Percentiles rank a stretch among this genome's conserved stretches.
Evolutionary conservation across 2,888 invertebrate genomes (phyloP).

Genomic region (Amblyjoppa proteus): DNA sequence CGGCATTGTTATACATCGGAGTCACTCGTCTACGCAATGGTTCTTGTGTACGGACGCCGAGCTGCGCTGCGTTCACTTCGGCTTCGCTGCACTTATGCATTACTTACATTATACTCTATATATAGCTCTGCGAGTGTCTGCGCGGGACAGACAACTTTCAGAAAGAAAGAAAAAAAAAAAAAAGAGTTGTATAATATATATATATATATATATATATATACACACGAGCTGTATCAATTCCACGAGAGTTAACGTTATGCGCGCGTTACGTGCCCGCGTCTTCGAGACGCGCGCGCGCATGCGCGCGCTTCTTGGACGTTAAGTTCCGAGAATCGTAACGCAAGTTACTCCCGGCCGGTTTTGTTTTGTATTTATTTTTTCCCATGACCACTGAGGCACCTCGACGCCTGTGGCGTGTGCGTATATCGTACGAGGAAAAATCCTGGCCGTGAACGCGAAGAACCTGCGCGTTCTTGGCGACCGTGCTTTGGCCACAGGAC

Average conservation of each 20-base stretch:
- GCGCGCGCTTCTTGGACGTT: conserved; percentile 13
- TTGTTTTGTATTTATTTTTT: conserved; percentile 22
- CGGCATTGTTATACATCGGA: conserved; percentile 47
- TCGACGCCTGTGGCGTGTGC: conserved; percentile 10
- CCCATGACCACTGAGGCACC: conserved; percentile 41
- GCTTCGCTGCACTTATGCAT: background rate
- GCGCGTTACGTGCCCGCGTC: conserved; percentile 50
- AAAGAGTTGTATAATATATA: background rate
- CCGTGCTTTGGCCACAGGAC: conserved; percentile 33
- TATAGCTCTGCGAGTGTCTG: background rate
- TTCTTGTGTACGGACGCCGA: conserved; percentile 13
- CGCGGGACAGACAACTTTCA: background rate
- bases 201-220: background rate
- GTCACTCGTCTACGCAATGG: background rate
- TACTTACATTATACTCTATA: background rate
- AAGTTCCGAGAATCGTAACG: conserved; percentile 54
- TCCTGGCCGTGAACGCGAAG: conserved; percentile 4
- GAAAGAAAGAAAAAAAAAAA: background rate
- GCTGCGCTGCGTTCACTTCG: background rate
- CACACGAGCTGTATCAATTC: background rate
- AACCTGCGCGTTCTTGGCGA: conserved; percentile 11
- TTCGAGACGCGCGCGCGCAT: conserved; percentile 47
- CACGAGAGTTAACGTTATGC: conserved; percentile 55
- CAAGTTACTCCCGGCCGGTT: background rate
- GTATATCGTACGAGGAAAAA: conserved; percentile 14